These are phyloP conservation scores for Apamea anceps DNA, from an alignment of 2,888 invertebrate genomes.

Conservation along the genomic window DNA sequence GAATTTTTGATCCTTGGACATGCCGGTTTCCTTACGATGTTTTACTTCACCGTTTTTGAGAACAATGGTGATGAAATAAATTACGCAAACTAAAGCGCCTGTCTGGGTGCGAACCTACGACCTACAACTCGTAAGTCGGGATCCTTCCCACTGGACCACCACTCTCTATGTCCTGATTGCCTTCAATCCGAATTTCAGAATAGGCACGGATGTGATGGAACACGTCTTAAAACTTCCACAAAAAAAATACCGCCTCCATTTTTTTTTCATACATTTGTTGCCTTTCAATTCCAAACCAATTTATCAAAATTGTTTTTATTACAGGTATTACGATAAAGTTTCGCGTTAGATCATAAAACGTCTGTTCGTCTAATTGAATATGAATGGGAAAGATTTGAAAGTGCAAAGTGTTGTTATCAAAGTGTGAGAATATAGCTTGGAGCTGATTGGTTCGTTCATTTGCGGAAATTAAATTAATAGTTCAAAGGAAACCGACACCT, in stretches of 20 bases:
- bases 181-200: not conserved
- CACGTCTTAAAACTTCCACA: not conserved
- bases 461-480: conserved; percentile 32
- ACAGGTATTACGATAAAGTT: conserved; percentile 47
- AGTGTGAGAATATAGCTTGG: conserved; percentile 41
- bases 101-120: no score
- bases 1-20: no score
- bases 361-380: conserved; percentile 48
- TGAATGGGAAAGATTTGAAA: conserved; percentile 47
- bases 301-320: conserved; percentile 54
- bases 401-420: conserved; percentile 48
- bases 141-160: no score
- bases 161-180: not conserved
- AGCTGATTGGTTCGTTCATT: conserved; percentile 19
- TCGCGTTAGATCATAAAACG: conserved; percentile 47
- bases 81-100: no score
- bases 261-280: not conserved
- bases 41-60: no score
- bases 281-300: conserved; percentile 31
- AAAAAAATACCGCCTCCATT: not conserved
- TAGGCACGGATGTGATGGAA: not conserved
- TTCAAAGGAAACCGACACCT: conserved; percentile 13
- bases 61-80: no score
- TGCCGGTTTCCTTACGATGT: no score
- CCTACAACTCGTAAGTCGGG: no score